These are phyloP conservation scores for Miltochrista miniata DNA, from an alignment of 2,888 invertebrate species.

Conservation along the genomic window DNA sequence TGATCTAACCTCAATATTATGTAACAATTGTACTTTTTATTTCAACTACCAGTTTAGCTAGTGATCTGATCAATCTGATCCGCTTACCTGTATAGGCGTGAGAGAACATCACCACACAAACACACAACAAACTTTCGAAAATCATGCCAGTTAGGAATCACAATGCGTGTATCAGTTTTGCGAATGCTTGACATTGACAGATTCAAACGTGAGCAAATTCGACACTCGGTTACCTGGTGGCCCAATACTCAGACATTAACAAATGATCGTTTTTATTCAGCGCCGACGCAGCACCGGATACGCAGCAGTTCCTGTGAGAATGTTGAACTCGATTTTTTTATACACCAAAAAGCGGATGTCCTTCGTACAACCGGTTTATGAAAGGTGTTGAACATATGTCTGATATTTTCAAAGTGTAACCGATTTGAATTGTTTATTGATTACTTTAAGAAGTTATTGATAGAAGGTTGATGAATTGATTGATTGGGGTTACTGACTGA, in stretches of 20 bases:
- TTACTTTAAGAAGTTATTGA: slow-evolving; percentile 23
- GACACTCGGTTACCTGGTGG: slow-evolving; percentile 58
- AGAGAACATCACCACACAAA: slow-evolving; percentile 1
- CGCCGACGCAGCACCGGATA: slow-evolving; percentile 80
- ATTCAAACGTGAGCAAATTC: slow-evolving; percentile 47
- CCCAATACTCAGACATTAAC: slow-evolving; percentile 65
- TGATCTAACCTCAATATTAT: no score
- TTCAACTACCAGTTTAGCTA: neutral
- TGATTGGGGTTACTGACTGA: slow-evolving; percentile 22
- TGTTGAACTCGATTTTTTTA: slow-evolving; percentile 76
- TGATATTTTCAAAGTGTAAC: slow-evolving; percentile 61
- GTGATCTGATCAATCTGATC: neutral
- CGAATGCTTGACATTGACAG: slow-evolving; percentile 42
- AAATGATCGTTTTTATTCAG: slow-evolving; percentile 79
- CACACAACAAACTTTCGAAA: slow-evolving; percentile 10
- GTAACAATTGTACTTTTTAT: neutral
- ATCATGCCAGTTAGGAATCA: slow-evolving; percentile 7
- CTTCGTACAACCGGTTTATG: slow-evolving; percentile 81
- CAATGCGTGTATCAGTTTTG: slow-evolving; percentile 20
- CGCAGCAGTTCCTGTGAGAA: slow-evolving; percentile 81
- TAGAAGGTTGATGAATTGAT: slow-evolving; percentile 24
- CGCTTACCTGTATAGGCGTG: neutral
- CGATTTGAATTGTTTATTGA: slow-evolving; percentile 43
- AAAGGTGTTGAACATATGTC: slow-evolving; percentile 83
- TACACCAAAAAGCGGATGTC: slow-evolving; percentile 82